A percentile compares a stretch with the other conserved stretches of the same genome.
phyloP scores from a whole-genome alignment of 2,888 invertebrate species.

The Caenorhabditis zanzibari region DNA sequence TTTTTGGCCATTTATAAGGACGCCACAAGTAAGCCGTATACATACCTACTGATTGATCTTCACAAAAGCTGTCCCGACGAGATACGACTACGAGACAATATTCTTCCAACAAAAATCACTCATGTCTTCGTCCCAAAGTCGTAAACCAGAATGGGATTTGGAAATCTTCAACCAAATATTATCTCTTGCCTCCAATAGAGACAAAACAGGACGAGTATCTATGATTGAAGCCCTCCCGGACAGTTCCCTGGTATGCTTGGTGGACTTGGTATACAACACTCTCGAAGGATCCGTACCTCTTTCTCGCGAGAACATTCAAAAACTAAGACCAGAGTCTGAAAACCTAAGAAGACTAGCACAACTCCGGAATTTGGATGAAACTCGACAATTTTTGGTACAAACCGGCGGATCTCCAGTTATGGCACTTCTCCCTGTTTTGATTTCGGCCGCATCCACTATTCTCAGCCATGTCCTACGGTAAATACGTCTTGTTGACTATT shows the following conservation, averaged over 20 bases:
- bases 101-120: slow-evolving; percentile 2
- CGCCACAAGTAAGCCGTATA: slow-evolving; percentile 13
- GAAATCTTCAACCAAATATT: slow-evolving; percentile 1
- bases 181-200: not conserved
- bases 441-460: slow-evolving; percentile 28
- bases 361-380: not conserved
- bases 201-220: not conserved
- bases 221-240: not conserved
- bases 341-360: not conserved
- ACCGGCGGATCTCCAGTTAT: slow-evolving; percentile 12
- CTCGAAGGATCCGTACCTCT: not conserved
- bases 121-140: slow-evolving; percentile 28
- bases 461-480: slow-evolving; percentile 45
- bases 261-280: not conserved
- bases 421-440: slow-evolving; percentile 9
- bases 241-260: not conserved
- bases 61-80: slow-evolving; percentile 29
- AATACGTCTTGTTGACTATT: slow-evolving; percentile 19
- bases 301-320: not conserved
- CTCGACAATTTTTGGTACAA: slow-evolving; percentile 21
- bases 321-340: not conserved
- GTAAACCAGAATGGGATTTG: slow-evolving; percentile 4
- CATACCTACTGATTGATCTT: slow-evolving; percentile 16
- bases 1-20: slow-evolving; percentile 22
- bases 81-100: slow-evolving; percentile 18